Base-by-base conservation (phyloP, 2,888 invertebrate species). In the Endotricha flammealis region DNA sequence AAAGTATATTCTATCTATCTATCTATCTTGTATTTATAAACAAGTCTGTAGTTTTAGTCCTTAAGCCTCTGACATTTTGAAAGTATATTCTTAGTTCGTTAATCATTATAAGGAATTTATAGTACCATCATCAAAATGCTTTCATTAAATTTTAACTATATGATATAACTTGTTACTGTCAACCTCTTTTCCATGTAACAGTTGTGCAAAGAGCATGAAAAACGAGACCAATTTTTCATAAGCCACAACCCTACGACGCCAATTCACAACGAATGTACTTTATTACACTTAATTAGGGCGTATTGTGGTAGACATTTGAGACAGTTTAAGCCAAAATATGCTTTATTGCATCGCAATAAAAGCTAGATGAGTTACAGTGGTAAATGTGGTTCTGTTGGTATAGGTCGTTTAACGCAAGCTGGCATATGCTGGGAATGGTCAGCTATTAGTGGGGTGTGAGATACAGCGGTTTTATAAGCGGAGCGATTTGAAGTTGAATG, bases 351-450 rank as follows among this genome's bases (percentile, higher is more conserved):
- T 32, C 12, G 32, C 4, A 31, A 39, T 41, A 52, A 31, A 30
- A 24, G 41, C 34, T 34, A 33, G 41, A 40, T 30, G n/a, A 9
- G 1, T 2, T 10, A 29, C 32, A 31, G 10, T 3, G 11, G 38
- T 40, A 47, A 39, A 29, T 17, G 17, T 31, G 38, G 40, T 36
- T 45, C 50, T 36, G 38, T 43, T 44, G 44, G 40, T 44, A 39
- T 47, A 42, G 46, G 52, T 54, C 57, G 57, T 66, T 69, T 54
- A 50, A 48, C 50, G 54, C 62, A 56, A 55, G 61, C 38, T 55
- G 42, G 54, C 68, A 64, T 64, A 56, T 71, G 72, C 50, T 50
- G 44, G 30, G 50, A 69, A 72, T 67, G 53, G 66, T 48, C 42
- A 41, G 28, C 44, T 44, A 44, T 48, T 32, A 36, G 52, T 30